Conservation (phyloP, 2,113 vertebrate species). For the Ceyx margarethae region DNA sequence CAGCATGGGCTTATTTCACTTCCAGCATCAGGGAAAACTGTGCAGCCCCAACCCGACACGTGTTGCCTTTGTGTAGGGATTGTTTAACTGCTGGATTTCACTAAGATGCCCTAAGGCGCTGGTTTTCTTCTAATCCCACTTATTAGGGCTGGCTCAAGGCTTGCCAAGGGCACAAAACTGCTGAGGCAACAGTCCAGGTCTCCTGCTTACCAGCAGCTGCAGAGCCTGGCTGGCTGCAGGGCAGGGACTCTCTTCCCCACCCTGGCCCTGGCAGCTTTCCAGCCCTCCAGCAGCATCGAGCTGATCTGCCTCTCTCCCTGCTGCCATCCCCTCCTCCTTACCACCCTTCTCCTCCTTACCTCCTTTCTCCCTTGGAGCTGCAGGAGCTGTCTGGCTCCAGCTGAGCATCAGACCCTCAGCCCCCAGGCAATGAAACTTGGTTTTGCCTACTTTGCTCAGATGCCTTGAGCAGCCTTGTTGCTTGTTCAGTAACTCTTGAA, state of each 20-base stretch:
- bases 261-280: fast-evolving
- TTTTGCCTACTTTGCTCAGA: not conserved
- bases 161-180: not conserved
- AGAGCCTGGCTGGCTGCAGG: not conserved
- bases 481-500: not conserved
- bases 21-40: not conserved
- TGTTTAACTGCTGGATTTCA: not conserved
- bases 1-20: not conserved
- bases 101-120: not conserved
- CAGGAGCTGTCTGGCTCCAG: not conserved
- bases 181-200: not conserved
- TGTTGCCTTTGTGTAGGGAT: not conserved
- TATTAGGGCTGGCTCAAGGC: not conserved
- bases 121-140: not conserved
- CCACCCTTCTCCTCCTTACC: fast-evolving
- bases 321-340: not conserved
- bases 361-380: not conserved
- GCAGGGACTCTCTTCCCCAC: not conserved
- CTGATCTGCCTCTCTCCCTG: not conserved
- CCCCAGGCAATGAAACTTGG: not conserved
- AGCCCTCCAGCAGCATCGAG: not conserved
- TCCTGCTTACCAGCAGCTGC: fast-evolving
- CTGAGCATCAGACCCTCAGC: not conserved
- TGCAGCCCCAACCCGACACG: not conserved
- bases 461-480: fast-evolving